Percentiles rank a stretch among this genome's conserved stretches.
Evolutionary conservation across 2,113 vertebrate genomes (phyloP).

Genomic region (Tachuris rubrigastra): DNA sequence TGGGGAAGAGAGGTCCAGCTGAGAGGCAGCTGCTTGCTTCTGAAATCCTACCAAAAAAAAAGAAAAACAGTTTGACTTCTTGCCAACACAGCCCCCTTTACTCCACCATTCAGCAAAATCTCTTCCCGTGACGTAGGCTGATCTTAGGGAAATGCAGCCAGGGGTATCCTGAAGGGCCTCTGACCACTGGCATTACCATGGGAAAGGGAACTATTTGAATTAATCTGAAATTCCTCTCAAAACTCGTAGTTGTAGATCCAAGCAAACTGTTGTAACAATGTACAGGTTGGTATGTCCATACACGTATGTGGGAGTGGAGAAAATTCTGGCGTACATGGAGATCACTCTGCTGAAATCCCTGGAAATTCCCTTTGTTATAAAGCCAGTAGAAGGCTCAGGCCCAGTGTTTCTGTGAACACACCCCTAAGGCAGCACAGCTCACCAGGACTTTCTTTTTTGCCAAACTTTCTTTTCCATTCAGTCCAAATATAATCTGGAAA

Average conservation of each 20-base stretch:
- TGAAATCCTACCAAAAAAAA: slow-evolving; percentile 11
- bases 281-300: background rate
- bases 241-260: background rate
- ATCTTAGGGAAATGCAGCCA: background rate
- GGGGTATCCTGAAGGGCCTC: background rate
- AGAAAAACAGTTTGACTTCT: background rate
- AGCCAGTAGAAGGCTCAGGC: background rate
- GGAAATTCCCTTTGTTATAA: slow-evolving; percentile 12
- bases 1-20: background rate
- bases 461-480: background rate
- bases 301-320: background rate
- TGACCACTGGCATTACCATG: background rate
- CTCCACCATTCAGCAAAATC: background rate
- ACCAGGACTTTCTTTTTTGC: background rate
- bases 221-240: background rate
- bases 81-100: background rate
- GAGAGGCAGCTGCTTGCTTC: slow-evolving; percentile 16
- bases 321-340: background rate
- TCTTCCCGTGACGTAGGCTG: background rate
- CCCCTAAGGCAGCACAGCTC: background rate
- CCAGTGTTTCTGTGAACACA: background rate
- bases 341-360: background rate
- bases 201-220: background rate
- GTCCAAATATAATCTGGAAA: background rate
- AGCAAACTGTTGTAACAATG: background rate